These are phyloP conservation scores for Loris lydekkerianus DNA, from an alignment of 2,797 vertebrate species.

Conservation along the genomic window DNA sequence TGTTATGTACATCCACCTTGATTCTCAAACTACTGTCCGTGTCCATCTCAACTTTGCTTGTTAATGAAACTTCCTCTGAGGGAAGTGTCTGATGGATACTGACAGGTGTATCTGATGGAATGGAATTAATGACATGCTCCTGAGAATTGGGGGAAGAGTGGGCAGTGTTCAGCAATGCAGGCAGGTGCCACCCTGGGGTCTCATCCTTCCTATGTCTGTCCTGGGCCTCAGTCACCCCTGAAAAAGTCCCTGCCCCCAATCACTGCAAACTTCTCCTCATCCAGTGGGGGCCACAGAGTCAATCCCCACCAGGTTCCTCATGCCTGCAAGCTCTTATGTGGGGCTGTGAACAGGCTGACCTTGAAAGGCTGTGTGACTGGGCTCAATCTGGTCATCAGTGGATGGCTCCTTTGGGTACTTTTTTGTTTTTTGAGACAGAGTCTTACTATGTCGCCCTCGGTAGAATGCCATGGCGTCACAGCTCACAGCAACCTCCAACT, in stretches of 20 bases:
- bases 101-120: neutral
- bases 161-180: neutral
- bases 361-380: neutral
- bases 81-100: neutral
- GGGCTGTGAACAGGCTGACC: neutral
- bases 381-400: neutral
- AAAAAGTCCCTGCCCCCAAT: neutral
- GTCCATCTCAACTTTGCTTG: neutral
- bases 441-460: no score
- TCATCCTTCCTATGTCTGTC: neutral
- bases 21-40: neutral
- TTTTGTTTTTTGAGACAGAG: no score
- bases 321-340: neutral
- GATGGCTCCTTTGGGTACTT: no score
- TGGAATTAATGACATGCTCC: neutral
- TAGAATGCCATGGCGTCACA: no score
- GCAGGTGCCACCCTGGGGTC: neutral
- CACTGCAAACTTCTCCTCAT: neutral
- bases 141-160: neutral
- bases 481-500: no score
- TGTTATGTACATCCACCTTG: neutral
- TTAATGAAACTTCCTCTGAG: neutral
- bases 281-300: neutral
- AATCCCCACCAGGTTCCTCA: neutral
- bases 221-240: neutral